phyloP scores from a whole-genome alignment of 92 coral and sea anemone species.

The Palythoa grandis region DNA sequence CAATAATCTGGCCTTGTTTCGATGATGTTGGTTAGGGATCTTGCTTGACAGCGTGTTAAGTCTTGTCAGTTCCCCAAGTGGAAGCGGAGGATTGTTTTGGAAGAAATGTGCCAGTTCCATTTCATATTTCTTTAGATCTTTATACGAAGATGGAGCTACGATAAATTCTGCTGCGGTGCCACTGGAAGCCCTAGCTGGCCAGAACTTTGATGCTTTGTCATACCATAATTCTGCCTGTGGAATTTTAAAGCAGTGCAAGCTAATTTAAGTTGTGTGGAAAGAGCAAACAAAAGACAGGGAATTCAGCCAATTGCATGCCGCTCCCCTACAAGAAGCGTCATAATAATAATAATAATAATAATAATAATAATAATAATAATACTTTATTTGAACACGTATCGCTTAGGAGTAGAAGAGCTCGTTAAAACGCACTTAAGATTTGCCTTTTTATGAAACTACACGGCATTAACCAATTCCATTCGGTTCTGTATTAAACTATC shows the following conservation, averaged over 20 bases:
- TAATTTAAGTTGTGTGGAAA: neutral
- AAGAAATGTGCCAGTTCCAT: constrained; percentile 65
- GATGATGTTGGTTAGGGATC: constrained; percentile 62
- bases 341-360: too few species aligned
- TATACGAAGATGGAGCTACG: constrained; percentile 55
- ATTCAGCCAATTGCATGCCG: neutral
- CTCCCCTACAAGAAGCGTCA: too few species aligned
- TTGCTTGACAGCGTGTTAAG: constrained; percentile 68
- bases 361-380: too few species aligned
- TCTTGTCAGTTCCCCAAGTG: constrained; percentile 69
- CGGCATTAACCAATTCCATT: too few species aligned
- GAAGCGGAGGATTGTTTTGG: constrained; percentile 79
- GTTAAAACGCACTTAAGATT: too few species aligned
- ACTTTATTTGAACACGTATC: too few species aligned
- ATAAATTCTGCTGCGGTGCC: constrained; percentile 34
- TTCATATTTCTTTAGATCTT: constrained; percentile 58
- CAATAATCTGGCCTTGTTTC: constrained; percentile 74
- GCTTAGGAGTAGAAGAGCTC: too few species aligned
- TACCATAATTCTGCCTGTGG: constrained; percentile 90
- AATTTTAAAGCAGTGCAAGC: neutral
- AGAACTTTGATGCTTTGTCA: constrained; percentile 73
- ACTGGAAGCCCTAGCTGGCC: constrained; percentile 55
- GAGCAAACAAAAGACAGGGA: neutral
- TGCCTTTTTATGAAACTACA: too few species aligned
- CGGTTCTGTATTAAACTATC: too few species aligned